Conservation (phyloP, 2,797 vertebrate species). For the Hyperoplus immaculatus region DNA sequence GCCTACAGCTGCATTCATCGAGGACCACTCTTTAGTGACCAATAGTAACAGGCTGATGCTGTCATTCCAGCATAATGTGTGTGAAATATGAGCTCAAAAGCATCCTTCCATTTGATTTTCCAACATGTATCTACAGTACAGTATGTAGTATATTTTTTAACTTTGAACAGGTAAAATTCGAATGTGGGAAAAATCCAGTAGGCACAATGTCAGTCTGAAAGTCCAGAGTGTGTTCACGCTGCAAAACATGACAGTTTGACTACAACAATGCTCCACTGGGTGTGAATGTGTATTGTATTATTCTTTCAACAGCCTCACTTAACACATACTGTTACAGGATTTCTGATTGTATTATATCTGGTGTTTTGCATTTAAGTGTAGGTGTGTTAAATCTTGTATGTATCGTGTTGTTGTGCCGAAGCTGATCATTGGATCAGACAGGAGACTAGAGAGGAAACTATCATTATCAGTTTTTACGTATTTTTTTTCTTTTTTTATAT, state of each 20-base stretch:
- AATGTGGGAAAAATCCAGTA: conserved; percentile 34
- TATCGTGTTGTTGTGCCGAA: no score
- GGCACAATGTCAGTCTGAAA: conserved; percentile 30
- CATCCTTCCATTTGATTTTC: not conserved
- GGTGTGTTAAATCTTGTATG: no score
- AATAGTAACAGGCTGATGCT: not conserved
- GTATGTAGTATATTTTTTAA: conserved; percentile 18
- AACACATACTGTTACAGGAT: conserved; percentile 20
- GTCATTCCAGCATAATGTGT: conserved; percentile 20
- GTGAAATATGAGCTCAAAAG: conserved; percentile 13
- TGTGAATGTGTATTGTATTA: conserved; percentile 56
- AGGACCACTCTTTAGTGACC: conserved; percentile 9
- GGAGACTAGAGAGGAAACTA: not conserved
- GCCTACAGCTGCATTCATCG: conserved; percentile 10
- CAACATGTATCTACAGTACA: no score
- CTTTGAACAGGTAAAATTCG: conserved; percentile 19
- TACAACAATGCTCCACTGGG: conserved; percentile 18
- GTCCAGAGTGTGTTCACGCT: conserved; percentile 37
- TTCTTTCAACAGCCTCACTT: conserved; percentile 24
- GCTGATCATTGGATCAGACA: not conserved
- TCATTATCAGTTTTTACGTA: not conserved
- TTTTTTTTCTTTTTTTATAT: not conserved
- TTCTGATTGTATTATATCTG: not conserved
- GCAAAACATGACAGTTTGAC: conserved; percentile 34
- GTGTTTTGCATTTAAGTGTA: no score